phyloP scores from a whole-genome alignment of 2,797 vertebrate genomes.

The Chiroxiphia lanceolata region DNA sequence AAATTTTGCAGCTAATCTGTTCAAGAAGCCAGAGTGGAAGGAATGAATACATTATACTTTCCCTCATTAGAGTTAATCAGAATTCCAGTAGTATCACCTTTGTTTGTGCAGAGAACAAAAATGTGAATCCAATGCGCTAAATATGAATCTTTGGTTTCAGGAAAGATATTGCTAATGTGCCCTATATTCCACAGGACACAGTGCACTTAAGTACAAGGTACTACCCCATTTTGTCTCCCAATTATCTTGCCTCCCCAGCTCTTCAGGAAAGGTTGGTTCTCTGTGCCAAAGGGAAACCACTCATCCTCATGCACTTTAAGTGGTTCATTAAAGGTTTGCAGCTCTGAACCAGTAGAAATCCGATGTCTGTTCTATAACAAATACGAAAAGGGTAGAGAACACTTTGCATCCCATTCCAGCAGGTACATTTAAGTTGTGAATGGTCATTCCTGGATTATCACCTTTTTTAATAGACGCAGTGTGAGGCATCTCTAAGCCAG shows the following conservation, averaged over 20 bases:
- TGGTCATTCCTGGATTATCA: background rate
- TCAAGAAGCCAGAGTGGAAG: slow-evolving; percentile 18
- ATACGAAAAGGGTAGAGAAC: background rate
- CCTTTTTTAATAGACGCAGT: background rate
- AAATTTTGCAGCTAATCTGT: slow-evolving; percentile 33
- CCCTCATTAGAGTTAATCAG: slow-evolving; percentile 27
- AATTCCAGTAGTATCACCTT: slow-evolving; percentile 20
- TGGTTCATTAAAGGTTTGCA: background rate
- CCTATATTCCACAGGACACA: background rate
- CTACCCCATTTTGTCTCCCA: background rate
- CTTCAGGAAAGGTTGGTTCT: background rate
- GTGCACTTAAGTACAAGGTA: background rate
- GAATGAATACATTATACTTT: slow-evolving; percentile 29
- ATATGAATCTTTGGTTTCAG: background rate
- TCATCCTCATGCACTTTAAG: background rate
- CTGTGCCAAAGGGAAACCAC: background rate
- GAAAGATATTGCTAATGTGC: background rate
- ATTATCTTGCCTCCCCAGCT: background rate
- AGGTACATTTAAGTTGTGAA: background rate
- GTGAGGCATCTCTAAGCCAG: background rate
- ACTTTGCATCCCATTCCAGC: background rate
- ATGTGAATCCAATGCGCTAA: background rate
- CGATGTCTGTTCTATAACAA: background rate
- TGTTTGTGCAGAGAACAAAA: slow-evolving; percentile 34
- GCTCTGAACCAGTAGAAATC: background rate